These are phyloP conservation scores for Phoenicopterus ruber DNA, from an alignment of 2,113 vertebrate genomes.

Conservation along the genomic window DNA sequence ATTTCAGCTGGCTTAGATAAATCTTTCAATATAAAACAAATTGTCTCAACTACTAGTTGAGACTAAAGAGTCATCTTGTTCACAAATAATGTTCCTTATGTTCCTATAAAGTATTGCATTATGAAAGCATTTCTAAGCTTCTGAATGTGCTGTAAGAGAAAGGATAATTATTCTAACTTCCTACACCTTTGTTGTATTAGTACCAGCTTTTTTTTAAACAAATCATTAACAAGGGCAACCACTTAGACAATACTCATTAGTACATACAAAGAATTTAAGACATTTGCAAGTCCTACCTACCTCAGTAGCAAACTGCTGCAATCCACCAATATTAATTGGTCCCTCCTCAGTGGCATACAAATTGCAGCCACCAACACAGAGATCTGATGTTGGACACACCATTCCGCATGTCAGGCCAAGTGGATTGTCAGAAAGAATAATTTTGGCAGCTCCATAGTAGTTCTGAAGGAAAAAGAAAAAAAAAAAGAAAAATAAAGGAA, in stretches of 20 bases:
- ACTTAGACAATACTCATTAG: not conserved
- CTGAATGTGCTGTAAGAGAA: not conserved
- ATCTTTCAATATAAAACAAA: not conserved
- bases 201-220: not conserved
- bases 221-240: not conserved
- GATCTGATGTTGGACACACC: conserved; percentile 93
- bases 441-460: conserved; percentile 88
- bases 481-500: not conserved
- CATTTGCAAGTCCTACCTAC: conserved; percentile 65
- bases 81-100: not conserved
- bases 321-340: conserved; percentile 93
- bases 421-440: conserved; percentile 91
- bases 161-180: not conserved
- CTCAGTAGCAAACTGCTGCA: conserved; percentile 95
- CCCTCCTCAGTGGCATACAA: conserved; percentile 89
- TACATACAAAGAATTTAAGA: not conserved
- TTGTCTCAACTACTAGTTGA: not conserved
- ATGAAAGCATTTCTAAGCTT: not conserved
- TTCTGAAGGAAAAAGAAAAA: conserved; percentile 72
- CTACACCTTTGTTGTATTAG: not conserved
- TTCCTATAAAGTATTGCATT: conserved; percentile 6
- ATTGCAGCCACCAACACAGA: conserved; percentile 88
- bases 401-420: conserved; percentile 91
- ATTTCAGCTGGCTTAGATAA: not conserved
- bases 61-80: not conserved